Evolutionary conservation across 2,888 invertebrate genomes (phyloP).

Genomic region (Nymphalis urticae): DNA sequence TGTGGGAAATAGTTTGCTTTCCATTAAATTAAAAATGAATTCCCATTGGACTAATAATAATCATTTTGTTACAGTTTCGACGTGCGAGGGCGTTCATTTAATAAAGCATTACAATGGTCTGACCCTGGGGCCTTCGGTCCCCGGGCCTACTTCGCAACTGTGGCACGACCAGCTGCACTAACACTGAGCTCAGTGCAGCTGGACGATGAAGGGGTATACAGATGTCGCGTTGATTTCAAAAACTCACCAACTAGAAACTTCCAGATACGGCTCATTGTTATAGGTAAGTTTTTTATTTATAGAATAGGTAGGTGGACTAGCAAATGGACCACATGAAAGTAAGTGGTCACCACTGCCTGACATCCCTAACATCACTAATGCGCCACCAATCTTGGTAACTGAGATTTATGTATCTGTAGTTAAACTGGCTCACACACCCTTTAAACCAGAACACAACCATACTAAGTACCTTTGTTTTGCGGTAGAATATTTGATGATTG

Average conservation of each 20-base stretch:
- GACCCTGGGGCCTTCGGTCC: slow-evolving; percentile 91
- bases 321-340: too few relatives aligned
- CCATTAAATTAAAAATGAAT: slow-evolving; percentile 22
- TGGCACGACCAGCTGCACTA: slow-evolving; percentile 89
- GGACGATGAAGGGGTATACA: slow-evolving; percentile 92
- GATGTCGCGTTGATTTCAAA: slow-evolving; percentile 94
- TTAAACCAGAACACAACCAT: too few relatives aligned
- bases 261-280: slow-evolving; percentile 93
- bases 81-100: slow-evolving; percentile 90
- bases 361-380: too few relatives aligned
- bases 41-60: background rate
- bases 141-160: slow-evolving; percentile 91
- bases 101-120: slow-evolving; percentile 91
- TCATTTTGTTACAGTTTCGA: slow-evolving; percentile 86
- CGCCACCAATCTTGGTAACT: too few relatives aligned
- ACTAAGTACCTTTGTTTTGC: too few relatives aligned
- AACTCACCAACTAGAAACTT: slow-evolving; percentile 94
- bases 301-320: too few relatives aligned
- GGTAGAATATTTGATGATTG: too few relatives aligned
- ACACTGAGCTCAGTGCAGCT: slow-evolving; percentile 91
- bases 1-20: slow-evolving; percentile 17
- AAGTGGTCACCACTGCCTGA: too few relatives aligned
- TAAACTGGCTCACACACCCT: too few relatives aligned
- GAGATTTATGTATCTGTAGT: too few relatives aligned
- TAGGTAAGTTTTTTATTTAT: slow-evolving; percentile 85